Evolutionary conservation across 2,888 invertebrate genomes (phyloP), one percentile per base, ranked within the genome.

Genomic region (Trichogramma evanescens): DNA sequence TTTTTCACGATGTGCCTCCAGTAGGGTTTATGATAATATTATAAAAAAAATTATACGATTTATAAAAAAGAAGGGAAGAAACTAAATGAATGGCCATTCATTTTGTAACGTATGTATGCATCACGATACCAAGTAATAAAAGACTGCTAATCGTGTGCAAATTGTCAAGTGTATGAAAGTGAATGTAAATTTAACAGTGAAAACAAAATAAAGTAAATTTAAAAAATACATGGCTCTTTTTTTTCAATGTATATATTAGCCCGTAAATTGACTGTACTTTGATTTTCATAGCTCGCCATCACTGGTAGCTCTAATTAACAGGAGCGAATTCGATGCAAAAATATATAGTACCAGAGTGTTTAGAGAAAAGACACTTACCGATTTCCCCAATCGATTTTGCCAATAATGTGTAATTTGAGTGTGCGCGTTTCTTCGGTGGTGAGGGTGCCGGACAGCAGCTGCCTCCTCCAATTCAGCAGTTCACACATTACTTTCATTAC

Each of bases 321-420:
- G 26, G 26, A 26, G 2, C 26, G 26, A 26, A 26, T 26, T 26
- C 26, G 26, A 26, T 26, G 2, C 2, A 26, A 26, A 26, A 26
- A 26, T 26, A 26, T 26, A 26, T 26, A 26, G 3, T 26, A 26
- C 3, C 3, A 50, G 7, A 55, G 9, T 52, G 40, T 13, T 45
- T 45, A 9, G 45, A 41, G 40, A 45, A 8, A 13, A 43, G 10
- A 48, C 58, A 85, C 89, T 89, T 79, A 95, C 94, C 92, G 86
- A 82, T 95, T 95, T 56, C 95, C 95, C 95, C 95, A 95, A 80
- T 96, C 95, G 57, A 96, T 91, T 80, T 93, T 93, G 60, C 89
- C 88, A 67, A 93, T 93, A 61, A 95, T 91, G 74, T 89, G 89
- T 72, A 91, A 81, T 74, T 93, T 89, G 61, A 95, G 78, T 66